These are phyloP conservation scores for Horisme vitalbata DNA, from an alignment of 2,888 invertebrate species.

Conservation along the genomic window DNA sequence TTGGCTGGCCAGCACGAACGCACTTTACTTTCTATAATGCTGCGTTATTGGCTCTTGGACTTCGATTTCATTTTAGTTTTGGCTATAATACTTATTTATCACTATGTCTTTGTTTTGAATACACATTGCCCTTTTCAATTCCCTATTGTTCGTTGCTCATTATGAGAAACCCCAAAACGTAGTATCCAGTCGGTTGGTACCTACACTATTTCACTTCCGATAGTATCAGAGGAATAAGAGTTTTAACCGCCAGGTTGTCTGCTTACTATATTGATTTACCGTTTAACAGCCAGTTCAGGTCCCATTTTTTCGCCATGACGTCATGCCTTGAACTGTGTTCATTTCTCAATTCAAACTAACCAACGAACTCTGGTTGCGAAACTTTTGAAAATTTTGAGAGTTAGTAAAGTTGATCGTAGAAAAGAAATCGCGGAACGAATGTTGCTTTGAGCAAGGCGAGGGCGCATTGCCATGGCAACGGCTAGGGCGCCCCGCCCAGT, in stretches of 20 bases:
- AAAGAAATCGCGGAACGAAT: constrained; percentile 34
- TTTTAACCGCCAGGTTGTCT: neutral
- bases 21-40: constrained; percentile 78
- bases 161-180: neutral
- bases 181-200: no score
- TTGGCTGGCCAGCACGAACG: constrained; percentile 71
- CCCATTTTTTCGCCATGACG: constrained; percentile 12
- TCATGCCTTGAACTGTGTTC: constrained; percentile 9
- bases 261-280: constrained; percentile 4
- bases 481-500: constrained; percentile 71
- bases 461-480: constrained; percentile 69
- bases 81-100: neutral
- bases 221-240: no score
- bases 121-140: neutral
- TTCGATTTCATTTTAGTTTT: neutral
- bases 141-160: neutral
- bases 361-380: constrained; percentile 7
- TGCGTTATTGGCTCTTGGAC: constrained; percentile 52
- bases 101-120: neutral
- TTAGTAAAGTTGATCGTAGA: constrained; percentile 33
- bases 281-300: constrained; percentile 4
- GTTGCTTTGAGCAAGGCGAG: constrained; percentile 48
- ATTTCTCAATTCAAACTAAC: constrained; percentile 12
- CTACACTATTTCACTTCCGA: no score
- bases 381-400: constrained; percentile 22